Evolutionary conservation across 2,888 invertebrate species (phyloP), one percentile per base, ranked within the genome.

Genomic region (Andrena trimmerana): DNA sequence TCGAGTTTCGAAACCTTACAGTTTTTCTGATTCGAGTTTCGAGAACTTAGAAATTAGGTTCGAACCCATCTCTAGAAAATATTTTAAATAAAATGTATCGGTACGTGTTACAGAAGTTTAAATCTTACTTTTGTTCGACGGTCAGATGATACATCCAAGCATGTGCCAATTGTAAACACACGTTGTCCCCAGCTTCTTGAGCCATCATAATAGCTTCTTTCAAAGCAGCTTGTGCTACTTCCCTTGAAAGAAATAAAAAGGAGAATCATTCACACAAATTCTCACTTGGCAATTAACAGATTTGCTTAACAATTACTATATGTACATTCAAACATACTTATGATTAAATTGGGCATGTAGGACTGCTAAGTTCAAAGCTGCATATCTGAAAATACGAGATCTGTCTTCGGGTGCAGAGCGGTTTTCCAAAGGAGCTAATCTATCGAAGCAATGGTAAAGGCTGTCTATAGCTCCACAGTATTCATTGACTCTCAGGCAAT

Each of bases 311-410:
- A 16, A 42, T 42, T 42, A 4, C 0, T 1, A 16, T 16, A 42
- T 16, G 4, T 42, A 42, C 42, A 5, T 16, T 1, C 42, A 42
- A 72, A 63, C 94, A 92, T 94, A 97, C 97, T 96, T 96, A 92
- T 97, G 97, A 68, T 96, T 97, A 94, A 98, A 98, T 89, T 97
- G 96, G 65, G 97, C 97, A 93, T 98, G 98, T 90, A 98, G 95
- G 29, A 98, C 97, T 0, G 98, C 98, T 84, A 99, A 95, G 93
- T 98, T 98, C n/a, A 99, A 95, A 24, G 98, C 97, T 6, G 98
- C 98, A 93, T 97, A 99, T 91, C 98, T 95, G 91, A 97, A 97
- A 59, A 96, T 97, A 91, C 96, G 96, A 59, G 94, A 95, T 89
- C 94, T 94, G 85, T 95, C 95, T 63, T 95, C 95, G 24, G 92